Evolutionary conservation across 1,140 invertebrate genomes (phyloP).

Genomic region (Wasmannia auropunctata): DNA sequence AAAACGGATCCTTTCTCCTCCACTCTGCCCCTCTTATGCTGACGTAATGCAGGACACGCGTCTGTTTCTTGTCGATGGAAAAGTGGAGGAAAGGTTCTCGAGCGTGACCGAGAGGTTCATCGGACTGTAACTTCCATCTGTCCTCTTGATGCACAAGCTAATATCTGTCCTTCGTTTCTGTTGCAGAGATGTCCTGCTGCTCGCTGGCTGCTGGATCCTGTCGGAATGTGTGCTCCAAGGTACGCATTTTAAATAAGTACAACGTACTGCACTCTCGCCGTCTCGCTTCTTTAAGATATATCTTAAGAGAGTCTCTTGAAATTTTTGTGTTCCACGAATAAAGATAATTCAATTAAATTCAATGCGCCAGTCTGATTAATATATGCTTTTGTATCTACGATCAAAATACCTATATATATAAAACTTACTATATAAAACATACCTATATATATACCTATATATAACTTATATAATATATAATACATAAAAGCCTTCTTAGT

Average conservation of each 20-base stretch:
- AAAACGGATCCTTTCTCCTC: constrained; percentile 42
- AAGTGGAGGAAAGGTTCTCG: constrained; percentile 51
- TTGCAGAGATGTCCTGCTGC: constrained; percentile 82
- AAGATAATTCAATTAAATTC: not conserved
- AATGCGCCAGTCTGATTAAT: not conserved
- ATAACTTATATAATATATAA: not conserved
- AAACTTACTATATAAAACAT: too few relatives aligned
- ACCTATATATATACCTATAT: not conserved
- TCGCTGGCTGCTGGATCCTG: constrained; percentile 76
- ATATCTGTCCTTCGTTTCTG: constrained; percentile 60
- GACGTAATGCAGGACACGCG: constrained; percentile 71
- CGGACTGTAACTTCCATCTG: constrained; percentile 51
- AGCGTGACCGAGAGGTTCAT: not conserved
- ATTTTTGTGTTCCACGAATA: not conserved
- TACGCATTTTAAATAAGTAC: constrained; percentile 54
- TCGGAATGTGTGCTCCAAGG: constrained; percentile 80
- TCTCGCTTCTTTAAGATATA: not conserved
- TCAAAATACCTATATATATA: not conserved
- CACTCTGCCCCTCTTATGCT: not conserved
- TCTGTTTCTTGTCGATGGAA: constrained; percentile 69
- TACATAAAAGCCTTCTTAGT: not conserved
- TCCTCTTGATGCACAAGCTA: constrained; percentile 13
- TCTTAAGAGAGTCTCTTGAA: not conserved
- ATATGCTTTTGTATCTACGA: not conserved
- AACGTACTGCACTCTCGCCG: not conserved